Evolutionary conservation across 2,888 invertebrate genomes (phyloP).

Genomic region (Polietes domitor): DNA sequence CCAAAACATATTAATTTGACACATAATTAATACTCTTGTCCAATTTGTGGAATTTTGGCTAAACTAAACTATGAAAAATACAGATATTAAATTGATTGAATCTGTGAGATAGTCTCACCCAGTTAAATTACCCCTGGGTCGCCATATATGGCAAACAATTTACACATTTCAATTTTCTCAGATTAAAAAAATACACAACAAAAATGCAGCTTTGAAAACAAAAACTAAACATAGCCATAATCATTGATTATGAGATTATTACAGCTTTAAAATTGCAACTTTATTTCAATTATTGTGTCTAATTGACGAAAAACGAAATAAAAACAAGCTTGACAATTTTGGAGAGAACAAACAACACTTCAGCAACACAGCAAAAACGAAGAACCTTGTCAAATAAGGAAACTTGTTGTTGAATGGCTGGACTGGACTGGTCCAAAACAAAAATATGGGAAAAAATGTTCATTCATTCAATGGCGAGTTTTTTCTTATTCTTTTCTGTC

Average conservation of each 20-base stretch:
- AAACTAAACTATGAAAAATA: no score
- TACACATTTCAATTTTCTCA: conserved; percentile 51
- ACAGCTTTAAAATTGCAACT: conserved; percentile 25
- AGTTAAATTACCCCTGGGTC: conserved; percentile 54
- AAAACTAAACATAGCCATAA: conserved; percentile 15
- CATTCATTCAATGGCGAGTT: conserved; percentile 12
- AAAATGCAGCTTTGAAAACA: background rate
- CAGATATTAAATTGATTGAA: no score
- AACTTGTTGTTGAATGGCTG: conserved; percentile 53
- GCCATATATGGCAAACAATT: conserved; percentile 61
- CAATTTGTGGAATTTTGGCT: no score
- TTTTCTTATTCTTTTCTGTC: background rate
- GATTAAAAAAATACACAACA: background rate
- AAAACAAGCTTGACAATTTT: background rate
- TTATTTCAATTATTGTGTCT: conserved; percentile 18
- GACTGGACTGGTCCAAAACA: background rate
- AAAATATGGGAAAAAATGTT: conserved; percentile 11
- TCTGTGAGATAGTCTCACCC: no score
- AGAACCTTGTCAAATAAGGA: conserved; percentile 62
- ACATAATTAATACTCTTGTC: no score
- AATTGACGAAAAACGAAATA: background rate
- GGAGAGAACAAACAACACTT: background rate
- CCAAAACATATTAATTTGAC: no score
- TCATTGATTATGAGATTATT: conserved; percentile 36
- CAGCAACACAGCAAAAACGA: background rate